phyloP scores from a whole-genome alignment of 2,888 invertebrate genomes.

The Diarsia rubi region DNA sequence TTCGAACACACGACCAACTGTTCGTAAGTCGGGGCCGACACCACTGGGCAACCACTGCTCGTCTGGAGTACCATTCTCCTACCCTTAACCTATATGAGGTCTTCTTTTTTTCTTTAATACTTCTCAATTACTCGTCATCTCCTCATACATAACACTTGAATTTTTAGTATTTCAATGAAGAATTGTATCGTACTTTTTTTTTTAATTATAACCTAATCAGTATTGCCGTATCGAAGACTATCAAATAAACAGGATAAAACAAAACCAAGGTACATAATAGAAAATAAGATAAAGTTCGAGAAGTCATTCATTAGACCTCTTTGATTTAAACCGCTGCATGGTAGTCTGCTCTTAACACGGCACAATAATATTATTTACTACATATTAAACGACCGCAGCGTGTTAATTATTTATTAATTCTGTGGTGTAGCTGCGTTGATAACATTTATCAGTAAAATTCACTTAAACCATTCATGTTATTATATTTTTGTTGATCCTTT shows the following conservation, averaged over 20 bases:
- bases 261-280: neutral
- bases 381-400: constrained; percentile 4
- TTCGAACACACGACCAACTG: too few species aligned
- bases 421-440: constrained; percentile 51
- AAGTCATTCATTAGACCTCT: neutral
- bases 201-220: neutral
- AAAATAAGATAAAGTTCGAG: neutral
- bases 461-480: constrained; percentile 18
- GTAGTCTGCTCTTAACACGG: neutral
- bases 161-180: neutral
- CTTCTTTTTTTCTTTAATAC: too few species aligned
- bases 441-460: constrained; percentile 48
- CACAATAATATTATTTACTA: constrained; percentile 15
- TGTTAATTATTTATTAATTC: constrained; percentile 46
- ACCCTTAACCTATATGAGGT: too few species aligned
- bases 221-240: neutral
- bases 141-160: too few species aligned
- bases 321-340: too few species aligned
- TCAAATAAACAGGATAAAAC: neutral
- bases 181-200: neutral
- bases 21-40: too few species aligned
- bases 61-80: too few species aligned
- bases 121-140: too few species aligned
- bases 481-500: constrained; percentile 12
- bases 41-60: too few species aligned